Conservation (phyloP, 2,113 vertebrate genomes). For the Tricholaema leucomelas region DNA sequence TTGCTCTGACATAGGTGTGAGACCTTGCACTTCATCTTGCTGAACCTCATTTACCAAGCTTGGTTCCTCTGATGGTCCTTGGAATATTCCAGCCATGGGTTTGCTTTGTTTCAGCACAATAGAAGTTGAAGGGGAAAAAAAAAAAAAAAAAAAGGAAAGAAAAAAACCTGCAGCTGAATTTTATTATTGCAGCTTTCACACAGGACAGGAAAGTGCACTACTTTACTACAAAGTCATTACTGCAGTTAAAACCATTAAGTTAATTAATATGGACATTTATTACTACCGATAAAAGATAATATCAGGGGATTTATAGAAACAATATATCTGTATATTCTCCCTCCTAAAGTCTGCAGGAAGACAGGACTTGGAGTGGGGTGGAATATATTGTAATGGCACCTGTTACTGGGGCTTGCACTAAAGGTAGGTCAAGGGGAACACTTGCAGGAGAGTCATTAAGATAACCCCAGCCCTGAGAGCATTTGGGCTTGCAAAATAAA, state of each 20-base stretch:
- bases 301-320: slow-evolving; percentile 58
- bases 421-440: background rate
- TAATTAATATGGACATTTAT: slow-evolving; percentile 70
- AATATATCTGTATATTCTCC: slow-evolving; percentile 80
- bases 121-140: background rate
- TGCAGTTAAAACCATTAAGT: slow-evolving; percentile 62
- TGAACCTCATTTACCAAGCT: background rate
- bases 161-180: slow-evolving; percentile 36
- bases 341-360: slow-evolving; percentile 48
- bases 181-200: slow-evolving; percentile 63
- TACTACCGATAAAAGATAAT: slow-evolving; percentile 54
- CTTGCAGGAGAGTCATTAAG: background rate
- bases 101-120: slow-evolving; percentile 60
- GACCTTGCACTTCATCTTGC: too few species aligned
- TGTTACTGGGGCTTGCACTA: background rate
- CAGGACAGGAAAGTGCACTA: slow-evolving; percentile 31
- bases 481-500: background rate
- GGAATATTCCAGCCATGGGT: slow-evolving; percentile 14
- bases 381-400: background rate
- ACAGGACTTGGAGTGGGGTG: background rate
- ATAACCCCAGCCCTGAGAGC: background rate
- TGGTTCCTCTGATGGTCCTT: background rate
- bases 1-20: too few species aligned
- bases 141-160: background rate
- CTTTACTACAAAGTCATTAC: slow-evolving; percentile 62